Base-by-base conservation (phyloP, 2,113 vertebrate genomes). In the Pipra filicauda region DNA sequence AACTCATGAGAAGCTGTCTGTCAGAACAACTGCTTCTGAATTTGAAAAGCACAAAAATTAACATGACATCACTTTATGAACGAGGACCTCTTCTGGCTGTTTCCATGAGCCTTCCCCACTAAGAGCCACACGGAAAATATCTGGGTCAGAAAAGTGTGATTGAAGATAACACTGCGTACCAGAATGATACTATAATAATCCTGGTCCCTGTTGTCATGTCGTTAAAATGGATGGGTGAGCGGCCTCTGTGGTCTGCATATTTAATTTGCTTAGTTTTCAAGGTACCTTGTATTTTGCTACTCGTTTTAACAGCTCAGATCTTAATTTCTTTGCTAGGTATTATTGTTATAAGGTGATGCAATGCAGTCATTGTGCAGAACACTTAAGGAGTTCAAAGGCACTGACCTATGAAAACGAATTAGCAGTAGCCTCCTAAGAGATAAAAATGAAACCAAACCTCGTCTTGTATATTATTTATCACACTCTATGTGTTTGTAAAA, bases 11-110 rank as follows among this genome's bases (percentile, higher is more conserved):
- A 62, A 93, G 27, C 54, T 89, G n/a, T 64, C 54, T 90, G 46
- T 67, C 48, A 66, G 59, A 84, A 33, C 81, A 74, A 28, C 65
- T 74, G 75, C 44, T 48, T 58, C 64, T 64, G 72, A 89, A 59
- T 85, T 90, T 58, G 51, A 85, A 83, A 73, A 80, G 26, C 51
- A 94, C 55, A 64, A 79, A 77, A 87, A 75, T 57, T 69, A 55
- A 69, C 1, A 0, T 27, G 9, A 69, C 76, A 91, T 91, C 85
- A 64, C 95, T 95, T 92, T 94, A 97, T 95, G 88, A 96, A 75
- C 22, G 93, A 95, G 95, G 96, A 96, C 95, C 95, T 88, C 93
- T 95, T 96, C 95, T 97, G 96, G 95, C 79, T 93, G 95, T 57
- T 96, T 96, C 90, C 90, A 41, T 65, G 59, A 95, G 90, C 76